Conservation (phyloP, 2,113 vertebrate species). For the Cynopterus brachyotis region DNA sequence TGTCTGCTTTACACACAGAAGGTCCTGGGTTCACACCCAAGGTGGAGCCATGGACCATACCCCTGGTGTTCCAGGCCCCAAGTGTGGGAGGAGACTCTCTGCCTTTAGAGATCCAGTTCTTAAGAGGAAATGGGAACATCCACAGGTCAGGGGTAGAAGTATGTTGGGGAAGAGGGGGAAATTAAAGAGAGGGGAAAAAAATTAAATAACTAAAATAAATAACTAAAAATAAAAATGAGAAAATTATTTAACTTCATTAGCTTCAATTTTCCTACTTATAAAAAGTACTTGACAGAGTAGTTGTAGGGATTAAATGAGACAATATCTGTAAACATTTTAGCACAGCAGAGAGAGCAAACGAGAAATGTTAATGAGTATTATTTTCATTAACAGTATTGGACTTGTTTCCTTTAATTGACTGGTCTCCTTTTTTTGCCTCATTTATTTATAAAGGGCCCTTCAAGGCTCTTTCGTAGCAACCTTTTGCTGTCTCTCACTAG, state of each 20-base stretch:
- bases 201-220: too few relatives aligned
- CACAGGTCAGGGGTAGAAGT: too few relatives aligned
- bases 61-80: too few relatives aligned
- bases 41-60: too few relatives aligned
- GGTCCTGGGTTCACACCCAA: too few relatives aligned
- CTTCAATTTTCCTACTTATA: neutral
- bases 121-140: too few relatives aligned
- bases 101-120: too few relatives aligned
- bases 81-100: too few relatives aligned
- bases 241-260: neutral
- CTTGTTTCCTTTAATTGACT: neutral
- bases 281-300: neutral
- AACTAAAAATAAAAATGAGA: neutral
- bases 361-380: neutral
- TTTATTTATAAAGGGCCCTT: neutral
- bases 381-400: neutral
- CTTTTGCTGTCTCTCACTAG: accelerated
- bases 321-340: neutral
- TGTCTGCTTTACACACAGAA: too few relatives aligned
- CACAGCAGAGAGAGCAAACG: neutral
- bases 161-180: too few relatives aligned
- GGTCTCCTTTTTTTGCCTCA: neutral
- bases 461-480: neutral
- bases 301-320: neutral
- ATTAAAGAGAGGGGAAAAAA: too few relatives aligned